Evolutionary conservation across 2,113 vertebrate species (phyloP), one percentile per base, ranked within the genome.

Genomic region (Sturnus vulgaris): DNA sequence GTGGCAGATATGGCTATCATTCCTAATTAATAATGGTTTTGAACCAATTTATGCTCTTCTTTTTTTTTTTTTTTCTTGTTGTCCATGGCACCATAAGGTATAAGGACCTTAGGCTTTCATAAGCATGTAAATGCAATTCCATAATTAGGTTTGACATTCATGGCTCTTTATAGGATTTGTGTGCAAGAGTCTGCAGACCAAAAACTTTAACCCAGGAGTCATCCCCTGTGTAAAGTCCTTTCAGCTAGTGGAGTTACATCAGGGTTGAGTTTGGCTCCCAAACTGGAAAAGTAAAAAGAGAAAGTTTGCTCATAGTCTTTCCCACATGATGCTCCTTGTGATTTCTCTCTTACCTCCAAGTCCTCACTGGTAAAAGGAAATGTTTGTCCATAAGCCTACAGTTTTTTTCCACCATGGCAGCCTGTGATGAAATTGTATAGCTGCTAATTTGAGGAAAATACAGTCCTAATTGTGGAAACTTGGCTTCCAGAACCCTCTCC

Each of bases 401-500:
- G 69, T 82, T 96, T 96, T 96, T 97, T 96, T 96, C 96, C 96
- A 97, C 93, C 93, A 93, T 96, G 96, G 91, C 86, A 96, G 86
- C 81, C 86, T 82, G 71, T 96, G 86, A 94, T 94, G 96, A 97
- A 97, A 97, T 90, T 73, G 86, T 97, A 96, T 96, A 97, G 94
- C 93, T 96, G 92, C 82, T 97, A 95, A 95, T 97, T 95, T 92
- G 92, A 96, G 94, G 95, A 68, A 89, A 76, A 75, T 88, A 90
- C 70, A 47, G 57, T 76, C 30, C 75, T 79, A 86, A 88, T 68
- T 88, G 88, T 96, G 93, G 88, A 92, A 90, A 94, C 60, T 83
- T 80, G 76, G 42, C 59, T 95, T 76, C 55, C 37, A 55, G 24
- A 85, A 20, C 56, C 25, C 63, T 63, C 12, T 82, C 57, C 61